A percentile compares a stretch with the other conserved stretches of the same genome.
Evolutionary conservation across 2,113 vertebrate genomes (phyloP).

Genomic region (Corynorhinus townsendii): DNA sequence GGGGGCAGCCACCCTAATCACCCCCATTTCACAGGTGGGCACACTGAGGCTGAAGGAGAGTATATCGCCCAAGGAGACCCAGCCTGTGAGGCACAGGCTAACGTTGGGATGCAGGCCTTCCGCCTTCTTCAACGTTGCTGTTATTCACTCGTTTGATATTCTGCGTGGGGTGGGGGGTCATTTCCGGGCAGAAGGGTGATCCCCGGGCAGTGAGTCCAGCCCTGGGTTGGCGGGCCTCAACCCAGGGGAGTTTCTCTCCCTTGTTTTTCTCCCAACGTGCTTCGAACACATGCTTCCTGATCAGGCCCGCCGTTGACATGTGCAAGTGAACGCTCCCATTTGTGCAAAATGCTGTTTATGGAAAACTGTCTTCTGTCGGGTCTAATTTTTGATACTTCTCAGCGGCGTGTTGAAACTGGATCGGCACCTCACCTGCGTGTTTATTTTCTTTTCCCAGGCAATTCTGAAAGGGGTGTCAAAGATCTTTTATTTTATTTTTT

Average conservation of each 20-base stretch:
- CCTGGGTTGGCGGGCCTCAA: background rate
- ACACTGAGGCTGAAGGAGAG: background rate
- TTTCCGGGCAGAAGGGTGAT: background rate
- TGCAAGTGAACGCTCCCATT: constrained; percentile 70
- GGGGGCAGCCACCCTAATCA: background rate
- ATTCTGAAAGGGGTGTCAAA: constrained; percentile 69
- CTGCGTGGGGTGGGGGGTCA: background rate
- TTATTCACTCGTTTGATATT: background rate
- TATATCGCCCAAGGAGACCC: background rate
- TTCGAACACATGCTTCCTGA: constrained; percentile 36
- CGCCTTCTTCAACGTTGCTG: background rate
- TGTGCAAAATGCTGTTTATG: constrained; percentile 72
- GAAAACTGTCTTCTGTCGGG: constrained; percentile 69
- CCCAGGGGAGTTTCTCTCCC: background rate
- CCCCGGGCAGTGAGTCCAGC: background rate
- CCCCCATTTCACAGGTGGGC: background rate
- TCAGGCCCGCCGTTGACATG: constrained; percentile 57
- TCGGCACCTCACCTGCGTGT: constrained; percentile 76
- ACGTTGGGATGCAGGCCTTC: background rate
- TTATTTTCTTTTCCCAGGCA: constrained; percentile 81
- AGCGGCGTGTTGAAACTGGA: constrained; percentile 74
- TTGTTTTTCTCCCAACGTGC: background rate
- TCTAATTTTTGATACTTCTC: constrained; percentile 72
- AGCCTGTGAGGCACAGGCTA: background rate
- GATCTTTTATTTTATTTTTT: constrained; percentile 66